These are phyloP conservation scores for Aythya baeri DNA, from an alignment of 2,113 vertebrate species.

Conservation along the genomic window DNA sequence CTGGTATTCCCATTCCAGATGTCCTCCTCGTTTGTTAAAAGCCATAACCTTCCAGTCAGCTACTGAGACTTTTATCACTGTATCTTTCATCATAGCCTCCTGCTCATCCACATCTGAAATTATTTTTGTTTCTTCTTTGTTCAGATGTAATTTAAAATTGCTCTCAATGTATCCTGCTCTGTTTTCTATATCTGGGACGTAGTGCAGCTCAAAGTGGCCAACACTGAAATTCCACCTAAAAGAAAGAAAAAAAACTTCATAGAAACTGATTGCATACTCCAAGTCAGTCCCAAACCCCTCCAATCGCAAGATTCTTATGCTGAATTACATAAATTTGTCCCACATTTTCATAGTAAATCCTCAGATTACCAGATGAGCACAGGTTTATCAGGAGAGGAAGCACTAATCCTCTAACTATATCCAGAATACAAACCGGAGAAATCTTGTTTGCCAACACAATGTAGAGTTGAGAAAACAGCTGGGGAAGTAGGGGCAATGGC, in stretches of 20 bases:
- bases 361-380: background rate
- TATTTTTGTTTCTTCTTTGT: conserved; percentile 84
- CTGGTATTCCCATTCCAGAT: conserved; percentile 96
- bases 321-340: background rate
- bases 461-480: background rate
- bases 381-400: background rate
- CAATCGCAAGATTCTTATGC: background rate
- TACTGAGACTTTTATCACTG: conserved; percentile 95
- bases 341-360: background rate
- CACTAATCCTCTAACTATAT: background rate
- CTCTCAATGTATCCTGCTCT: conserved; percentile 89
- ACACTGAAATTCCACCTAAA: conserved; percentile 99
- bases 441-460: background rate
- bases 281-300: background rate
- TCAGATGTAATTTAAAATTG: conserved; percentile 76
- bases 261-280: background rate
- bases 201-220: conserved; percentile 95
- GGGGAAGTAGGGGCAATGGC: background rate
- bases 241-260: conserved; percentile 44
- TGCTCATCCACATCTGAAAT: conserved; percentile 87
- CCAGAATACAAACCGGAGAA: background rate
- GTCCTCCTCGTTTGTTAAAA: conserved; percentile 86
- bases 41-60: conserved; percentile 98
- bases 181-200: conserved; percentile 85
- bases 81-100: conserved; percentile 83